Conservation (phyloP, 1,140 invertebrate genomes). For the Drosophila littoralis region DNA sequence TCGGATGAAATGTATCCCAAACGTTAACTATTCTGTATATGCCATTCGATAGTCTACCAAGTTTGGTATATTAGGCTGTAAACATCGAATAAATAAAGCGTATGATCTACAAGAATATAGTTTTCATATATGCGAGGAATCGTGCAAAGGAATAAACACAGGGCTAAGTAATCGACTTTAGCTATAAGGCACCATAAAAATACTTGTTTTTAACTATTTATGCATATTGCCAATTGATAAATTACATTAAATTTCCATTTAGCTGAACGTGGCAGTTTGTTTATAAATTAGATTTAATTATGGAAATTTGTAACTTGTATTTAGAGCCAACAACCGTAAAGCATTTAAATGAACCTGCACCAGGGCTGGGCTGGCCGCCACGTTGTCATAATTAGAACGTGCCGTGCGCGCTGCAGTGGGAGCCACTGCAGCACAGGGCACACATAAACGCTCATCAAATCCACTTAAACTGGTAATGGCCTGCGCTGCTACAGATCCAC, state of each 20-base stretch:
- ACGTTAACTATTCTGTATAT: too few relatives aligned
- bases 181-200: too few relatives aligned
- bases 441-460: conserved; percentile 78
- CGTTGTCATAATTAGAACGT: conserved; percentile 63
- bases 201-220: too few relatives aligned
- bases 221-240: background rate
- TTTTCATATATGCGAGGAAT: too few relatives aligned
- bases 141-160: too few relatives aligned
- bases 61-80: too few relatives aligned
- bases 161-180: too few relatives aligned
- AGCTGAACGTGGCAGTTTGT: background rate
- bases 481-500: conserved; percentile 42
- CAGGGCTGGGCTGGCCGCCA: background rate
- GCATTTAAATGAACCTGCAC: background rate
- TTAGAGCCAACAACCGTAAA: background rate
- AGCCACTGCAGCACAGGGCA: conserved; percentile 28
- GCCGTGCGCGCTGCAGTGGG: conserved; percentile 19
- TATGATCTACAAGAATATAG: too few relatives aligned
- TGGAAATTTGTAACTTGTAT: background rate
- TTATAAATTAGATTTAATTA: conserved; percentile 1
- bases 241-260: background rate
- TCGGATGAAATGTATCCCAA: too few relatives aligned
- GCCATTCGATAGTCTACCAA: too few relatives aligned
- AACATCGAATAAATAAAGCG: too few relatives aligned
- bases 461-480: conserved; percentile 71